Evolutionary conservation across 64 coral and sea anemone genomes (phyloP).

Genomic region (Catalaphyllia jardinei): DNA sequence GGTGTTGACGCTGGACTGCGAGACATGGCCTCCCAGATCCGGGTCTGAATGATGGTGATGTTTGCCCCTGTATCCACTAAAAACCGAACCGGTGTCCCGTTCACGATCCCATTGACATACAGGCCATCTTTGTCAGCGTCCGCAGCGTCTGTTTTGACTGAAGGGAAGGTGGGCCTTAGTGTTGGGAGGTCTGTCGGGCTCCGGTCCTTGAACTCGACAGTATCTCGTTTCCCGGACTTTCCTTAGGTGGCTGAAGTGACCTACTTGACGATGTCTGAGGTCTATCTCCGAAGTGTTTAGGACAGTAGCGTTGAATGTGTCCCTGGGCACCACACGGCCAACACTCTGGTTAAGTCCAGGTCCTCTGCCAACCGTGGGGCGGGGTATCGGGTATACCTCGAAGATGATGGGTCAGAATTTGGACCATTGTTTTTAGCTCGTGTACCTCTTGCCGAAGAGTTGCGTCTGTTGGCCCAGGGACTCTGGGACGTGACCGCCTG

Average conservation of each 20-base stretch:
- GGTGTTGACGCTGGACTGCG: not conserved
- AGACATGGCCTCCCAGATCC: not conserved
- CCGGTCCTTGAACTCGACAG: slow-evolving; percentile 4
- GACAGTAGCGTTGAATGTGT: slow-evolving; percentile 28
- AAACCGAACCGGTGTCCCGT: not conserved
- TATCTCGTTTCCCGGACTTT: slow-evolving; percentile 27
- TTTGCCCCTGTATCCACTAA: slow-evolving; percentile 40
- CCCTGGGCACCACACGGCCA: slow-evolving; percentile 3
- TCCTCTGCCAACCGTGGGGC: not conserved
- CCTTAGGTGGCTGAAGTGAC: not conserved
- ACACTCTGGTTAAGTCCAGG: slow-evolving; percentile 11
- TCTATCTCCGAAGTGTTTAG: not conserved
- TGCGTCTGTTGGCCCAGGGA: not conserved
- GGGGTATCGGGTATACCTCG: not conserved
- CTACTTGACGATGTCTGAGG: not conserved
- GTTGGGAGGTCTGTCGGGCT: slow-evolving; percentile 5
- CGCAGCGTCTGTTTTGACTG: not conserved
- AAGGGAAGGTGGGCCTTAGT: not conserved
- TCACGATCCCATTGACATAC: not conserved
- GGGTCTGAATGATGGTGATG: slow-evolving; percentile 29
- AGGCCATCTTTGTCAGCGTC: slow-evolving; percentile 17
- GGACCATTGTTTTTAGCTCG: slow-evolving; percentile 7
- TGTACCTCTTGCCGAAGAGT: not conserved
- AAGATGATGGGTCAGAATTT: not conserved
- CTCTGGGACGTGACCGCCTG: not conserved